Base-by-base conservation (phyloP, 2,113 vertebrate species). In the Alosa alosa region DNA sequence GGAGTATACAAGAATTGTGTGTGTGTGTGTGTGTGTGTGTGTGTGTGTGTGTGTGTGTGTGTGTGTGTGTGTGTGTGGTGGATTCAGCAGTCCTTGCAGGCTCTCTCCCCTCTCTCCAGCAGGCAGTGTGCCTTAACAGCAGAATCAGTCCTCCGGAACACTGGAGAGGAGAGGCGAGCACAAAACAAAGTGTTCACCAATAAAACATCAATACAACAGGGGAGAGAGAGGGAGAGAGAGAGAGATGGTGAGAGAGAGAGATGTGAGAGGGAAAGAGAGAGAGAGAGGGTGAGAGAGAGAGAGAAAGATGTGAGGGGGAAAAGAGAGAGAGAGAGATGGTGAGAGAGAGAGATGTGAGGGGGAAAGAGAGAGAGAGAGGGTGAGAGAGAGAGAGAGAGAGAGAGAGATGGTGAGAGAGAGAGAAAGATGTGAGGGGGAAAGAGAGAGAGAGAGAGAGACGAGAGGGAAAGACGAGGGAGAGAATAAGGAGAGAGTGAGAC, bases 151-250 rank as follows among this genome's bases (percentile, higher is more conserved):
- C 20, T 39, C n/a, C 39, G 81, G 78, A 84, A 50, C 85, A 84
- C 52, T 44, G 25, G 47, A 86, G 81, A 81, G 18, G 52, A 39
- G 68, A 39, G 13, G 68, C 1, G 4, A 89, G 25, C 39, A 83
- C 25, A 52, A 75, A 87, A 87, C 86, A 84, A 68, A 44, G 83
- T 86, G 52, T 78, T 86, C 84, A 46, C 84, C 72, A 87, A 85
- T 82, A 81, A 90, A 86, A 88, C 64, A 72, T 47, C 75, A 72
- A 81, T n/a, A 83, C 84, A 82, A 41, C 52, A 44, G 55, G 31
- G 9, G 39, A 75, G 31, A 36, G 68, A 36, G 31, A 31, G 31
- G 1, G 31, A 31, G 31, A 31, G 31, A 31, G 31, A 31, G 31
- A 31, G 31, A 31, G 31, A 31, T 31, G 31, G 31, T 31, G 31